Evolutionary conservation across 2,797 vertebrate species (phyloP).

Genomic region (Brachyalestes nurse): DNA sequence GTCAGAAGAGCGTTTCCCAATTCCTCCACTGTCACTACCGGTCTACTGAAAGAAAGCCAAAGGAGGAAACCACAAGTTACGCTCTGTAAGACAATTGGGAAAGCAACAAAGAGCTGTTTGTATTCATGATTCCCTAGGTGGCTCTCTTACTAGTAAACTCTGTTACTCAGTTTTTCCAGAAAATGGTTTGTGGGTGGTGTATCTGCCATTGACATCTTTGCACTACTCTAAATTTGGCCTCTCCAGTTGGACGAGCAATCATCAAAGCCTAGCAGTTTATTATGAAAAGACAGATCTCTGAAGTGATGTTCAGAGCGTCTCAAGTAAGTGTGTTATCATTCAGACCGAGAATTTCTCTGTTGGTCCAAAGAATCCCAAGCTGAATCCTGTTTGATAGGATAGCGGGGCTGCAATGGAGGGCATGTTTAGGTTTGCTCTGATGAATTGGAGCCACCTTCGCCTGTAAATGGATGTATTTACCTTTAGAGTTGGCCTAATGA

Average conservation of each 20-base stretch:
- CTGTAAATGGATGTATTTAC: conserved; percentile 61
- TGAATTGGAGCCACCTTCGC: conserved; percentile 53
- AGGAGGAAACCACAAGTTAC: conserved; percentile 49
- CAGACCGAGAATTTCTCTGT: conserved; percentile 4
- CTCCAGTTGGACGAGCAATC: neutral
- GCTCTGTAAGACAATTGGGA: conserved; percentile 54
- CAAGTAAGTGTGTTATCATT: conserved; percentile 24
- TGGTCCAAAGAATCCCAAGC: conserved; percentile 29
- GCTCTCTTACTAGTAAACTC: conserved; percentile 31
- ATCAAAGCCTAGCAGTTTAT: neutral
- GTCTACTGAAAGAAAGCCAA: conserved; percentile 26
- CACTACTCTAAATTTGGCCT: conserved; percentile 5
- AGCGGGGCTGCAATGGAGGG: conserved; percentile 14
- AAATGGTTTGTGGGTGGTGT: neutral
- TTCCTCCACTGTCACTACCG: conserved; percentile 41
- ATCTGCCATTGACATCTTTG: conserved; percentile 11
- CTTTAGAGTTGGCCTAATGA: conserved; percentile 54
- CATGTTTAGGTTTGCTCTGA: conserved; percentile 48
- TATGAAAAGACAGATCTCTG: conserved; percentile 1
- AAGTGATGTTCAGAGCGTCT: conserved; percentile 3
- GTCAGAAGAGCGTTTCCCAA: conserved; percentile 39
- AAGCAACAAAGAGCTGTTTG: conserved; percentile 41
- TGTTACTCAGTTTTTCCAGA: conserved; percentile 31
- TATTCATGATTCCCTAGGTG: conserved; percentile 45
- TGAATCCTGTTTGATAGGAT: conserved; percentile 44